Conservation (phyloP, 2,797 vertebrate genomes). For the Sciurus carolinensis region DNA sequence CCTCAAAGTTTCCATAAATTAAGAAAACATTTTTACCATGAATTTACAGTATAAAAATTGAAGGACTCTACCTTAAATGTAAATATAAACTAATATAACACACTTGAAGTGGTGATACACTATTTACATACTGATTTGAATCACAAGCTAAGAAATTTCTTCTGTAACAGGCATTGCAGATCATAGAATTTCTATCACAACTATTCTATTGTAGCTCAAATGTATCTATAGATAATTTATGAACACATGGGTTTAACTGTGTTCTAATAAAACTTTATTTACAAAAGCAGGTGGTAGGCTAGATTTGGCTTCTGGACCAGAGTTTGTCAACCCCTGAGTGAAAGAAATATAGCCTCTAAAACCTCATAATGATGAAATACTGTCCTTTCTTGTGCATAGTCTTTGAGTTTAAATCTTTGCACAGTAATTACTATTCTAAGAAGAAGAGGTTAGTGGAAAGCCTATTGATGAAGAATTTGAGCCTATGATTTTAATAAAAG, state of each 20-base stretch:
- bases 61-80: background rate
- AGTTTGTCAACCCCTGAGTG: background rate
- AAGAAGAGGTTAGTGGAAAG: background rate
- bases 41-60: background rate
- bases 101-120: background rate
- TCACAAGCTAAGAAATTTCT: background rate
- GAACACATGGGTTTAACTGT: background rate
- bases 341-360: background rate
- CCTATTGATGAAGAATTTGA: background rate
- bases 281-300: background rate
- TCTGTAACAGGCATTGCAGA: background rate
- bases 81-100: slow-evolving; percentile 11
- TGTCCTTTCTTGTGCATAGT: background rate
- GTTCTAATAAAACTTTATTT: slow-evolving; percentile 35
- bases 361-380: background rate
- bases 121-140: slow-evolving; percentile 10
- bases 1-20: background rate
- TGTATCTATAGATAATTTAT: background rate
- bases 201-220: background rate
- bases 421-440: background rate
- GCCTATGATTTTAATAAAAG: background rate
- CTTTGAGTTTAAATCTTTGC: background rate
- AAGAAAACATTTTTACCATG: slow-evolving; percentile 16
- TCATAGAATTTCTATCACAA: background rate
- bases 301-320: background rate